Evolutionary conservation across 1,140 invertebrate genomes (phyloP), one percentile per base, ranked within the genome.

Genomic region (Zophobas atratus): DNA sequence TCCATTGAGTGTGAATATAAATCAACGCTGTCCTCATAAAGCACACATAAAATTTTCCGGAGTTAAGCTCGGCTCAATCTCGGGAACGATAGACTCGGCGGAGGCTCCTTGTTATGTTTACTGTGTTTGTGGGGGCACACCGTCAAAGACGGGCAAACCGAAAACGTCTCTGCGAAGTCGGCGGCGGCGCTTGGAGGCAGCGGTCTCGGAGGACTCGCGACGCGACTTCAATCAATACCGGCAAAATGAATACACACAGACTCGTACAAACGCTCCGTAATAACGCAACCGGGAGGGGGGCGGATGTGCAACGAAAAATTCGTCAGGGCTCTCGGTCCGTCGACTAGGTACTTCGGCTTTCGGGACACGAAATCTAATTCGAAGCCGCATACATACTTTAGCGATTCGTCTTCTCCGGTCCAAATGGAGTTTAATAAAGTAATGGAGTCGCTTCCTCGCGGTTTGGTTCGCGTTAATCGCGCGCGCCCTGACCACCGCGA

Each of bases 21-120:
- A 67, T 67, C 60, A 67, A 33, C 60, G 60, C 39, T 39, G 55
- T 57, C 38, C 57, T 63, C 57, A 63, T 63, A 63, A 63, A 63
- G 57, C 60, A n/a, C 38, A 67, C 60, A 67, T 67, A 67, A 67
- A 67, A 67, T 67, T 67, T 67, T 67, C 60, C 60, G 60, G 60
- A 67, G 60, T 67, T 67, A 46, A 67, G 60, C 60, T 67, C 60
- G 60, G 32, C 60, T 43, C 60, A 67, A 63, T 63, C 36, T 63
- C 38, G 57, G 49, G 20, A 51, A 51, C 49, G 49, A 51, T 51
- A 51, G 49, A 20, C 49, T 51, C 49, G 6, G 49, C 6, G 6
- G 49, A n/a, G 8, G 36, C 36, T 36, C 57, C 57, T 63, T 63
- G 57, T 51, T 51, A 51, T 51, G 49, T 63, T 63, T 63, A 63